Percentiles rank a stretch among this genome's conserved stretches.
phyloP scores from a whole-genome alignment of 2,113 vertebrate genomes.

The Solea senegalensis region DNA sequence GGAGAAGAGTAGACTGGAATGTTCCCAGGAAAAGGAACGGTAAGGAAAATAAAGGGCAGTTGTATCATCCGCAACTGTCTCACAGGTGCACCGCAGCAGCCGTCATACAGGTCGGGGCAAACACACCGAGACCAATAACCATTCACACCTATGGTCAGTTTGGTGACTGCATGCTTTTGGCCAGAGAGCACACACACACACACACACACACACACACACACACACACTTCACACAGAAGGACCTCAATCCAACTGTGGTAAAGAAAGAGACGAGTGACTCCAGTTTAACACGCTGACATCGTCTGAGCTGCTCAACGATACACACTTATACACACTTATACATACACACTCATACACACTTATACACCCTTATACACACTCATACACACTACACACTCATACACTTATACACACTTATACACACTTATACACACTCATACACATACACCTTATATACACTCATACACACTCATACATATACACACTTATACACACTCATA shows the following conservation, averaged over 20 bases:
- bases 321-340: too few relatives aligned
- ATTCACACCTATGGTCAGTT: too few relatives aligned
- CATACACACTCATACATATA: too few relatives aligned
- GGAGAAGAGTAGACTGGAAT: constrained; percentile 71
- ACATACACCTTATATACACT: constrained; percentile 37
- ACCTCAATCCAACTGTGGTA: too few relatives aligned
- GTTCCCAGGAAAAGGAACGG: constrained; percentile 65
- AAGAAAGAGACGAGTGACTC: too few relatives aligned
- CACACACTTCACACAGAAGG: neutral
- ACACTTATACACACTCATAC: neutral
- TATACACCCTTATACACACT: neutral
- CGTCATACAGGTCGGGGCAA: too few relatives aligned
- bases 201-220: constrained; percentile 30
- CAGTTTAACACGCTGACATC: too few relatives aligned
- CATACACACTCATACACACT: constrained; percentile 32
- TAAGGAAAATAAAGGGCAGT: constrained; percentile 31
- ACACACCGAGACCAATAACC: too few relatives aligned
- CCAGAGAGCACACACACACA: constrained; percentile 21
- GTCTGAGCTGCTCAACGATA: too few relatives aligned
- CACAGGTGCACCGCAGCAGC: constrained; percentile 63
- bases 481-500: neutral
- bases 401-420: constrained; percentile 28
- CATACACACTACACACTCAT: too few relatives aligned
- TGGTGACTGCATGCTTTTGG: too few relatives aligned
- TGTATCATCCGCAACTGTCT: constrained; percentile 53